Evolutionary conservation across 2,797 vertebrate genomes (phyloP), one percentile per base, ranked within the genome.

Genomic region (Urophycis tenuis): DNA sequence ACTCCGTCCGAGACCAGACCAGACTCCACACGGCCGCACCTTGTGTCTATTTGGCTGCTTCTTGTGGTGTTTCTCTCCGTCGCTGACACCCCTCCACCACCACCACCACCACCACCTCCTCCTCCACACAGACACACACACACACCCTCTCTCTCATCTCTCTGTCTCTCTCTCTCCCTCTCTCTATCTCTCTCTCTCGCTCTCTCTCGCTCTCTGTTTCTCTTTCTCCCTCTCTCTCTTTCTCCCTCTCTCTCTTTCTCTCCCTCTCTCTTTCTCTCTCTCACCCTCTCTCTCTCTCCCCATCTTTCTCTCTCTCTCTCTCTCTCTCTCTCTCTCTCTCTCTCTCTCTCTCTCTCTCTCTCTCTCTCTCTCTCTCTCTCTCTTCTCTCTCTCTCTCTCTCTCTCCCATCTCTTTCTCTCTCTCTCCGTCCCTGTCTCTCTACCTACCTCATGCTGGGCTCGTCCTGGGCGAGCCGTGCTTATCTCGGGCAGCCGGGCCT

Each of bases 401-500:
- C 84, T 77, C 81, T 84, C 82, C 81, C 70, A n/a, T n/a, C 79
- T 85, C n/a, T 64, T 71, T 74, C 32, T 45, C 64, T 80, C 82
- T 74, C 78, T 81, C 79, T 73, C 84, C 76, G 80, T 84, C 82
- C 81, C 70, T 60, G 71, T 77, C 69, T 29, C 5, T 53, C 45
- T 25, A 75, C 85, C 71, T 53, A 9, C 71, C 81, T 85, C 87
- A 87, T 33, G 88, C 88, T 86, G 87, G 77, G 85, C 87, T 88
- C 81, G 83, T 84, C 86, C 88, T 78, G 78, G 87, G 83, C 83
- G 78, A 80, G 77, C 71, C 74, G 79, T 87, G 83, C 86, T 75
- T 77, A 39, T 75, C 76, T 78, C 82, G 78, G 78, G 77, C 74
- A 49, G 85, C 82, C 78, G 79, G 72, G 78, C 81, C 85, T 86